These are phyloP conservation scores for Pelusios castaneus DNA, from an alignment of 2,113 vertebrate genomes.

Conservation along the genomic window DNA sequence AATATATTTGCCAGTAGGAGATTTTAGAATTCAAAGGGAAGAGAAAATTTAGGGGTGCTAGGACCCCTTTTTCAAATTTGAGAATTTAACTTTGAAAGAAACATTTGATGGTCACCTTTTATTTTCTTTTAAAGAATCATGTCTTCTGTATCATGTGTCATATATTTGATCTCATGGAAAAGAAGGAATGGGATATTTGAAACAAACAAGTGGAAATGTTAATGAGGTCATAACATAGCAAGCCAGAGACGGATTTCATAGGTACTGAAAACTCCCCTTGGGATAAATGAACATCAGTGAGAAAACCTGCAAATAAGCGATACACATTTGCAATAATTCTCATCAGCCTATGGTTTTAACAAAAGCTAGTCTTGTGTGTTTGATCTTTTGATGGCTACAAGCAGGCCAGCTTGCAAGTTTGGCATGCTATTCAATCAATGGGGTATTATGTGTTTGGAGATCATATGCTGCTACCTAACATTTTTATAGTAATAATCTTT, in stretches of 20 bases:
- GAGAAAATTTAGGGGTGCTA: fast-evolving
- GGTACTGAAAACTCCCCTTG: neutral
- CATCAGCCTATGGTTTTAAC: fast-evolving
- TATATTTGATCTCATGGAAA: neutral
- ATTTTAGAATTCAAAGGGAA: neutral
- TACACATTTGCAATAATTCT: neutral
- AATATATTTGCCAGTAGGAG: neutral
- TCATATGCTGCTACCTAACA: neutral
- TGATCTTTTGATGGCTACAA: neutral
- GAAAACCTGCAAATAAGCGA: neutral
- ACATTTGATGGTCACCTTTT: neutral
- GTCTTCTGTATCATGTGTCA: neutral
- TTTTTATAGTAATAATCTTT: neutral
- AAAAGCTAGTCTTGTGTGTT: neutral
- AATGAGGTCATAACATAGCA: neutral
- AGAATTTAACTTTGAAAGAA: neutral
- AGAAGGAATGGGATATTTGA: neutral
- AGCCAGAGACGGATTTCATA: neutral
- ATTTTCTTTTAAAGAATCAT: neutral
- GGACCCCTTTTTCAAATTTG: neutral
- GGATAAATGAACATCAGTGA: neutral
- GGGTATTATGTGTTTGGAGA: neutral
- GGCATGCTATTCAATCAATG: neutral
- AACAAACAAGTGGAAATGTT: neutral
- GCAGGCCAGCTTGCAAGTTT: neutral